Percentiles rank a stretch among this genome's conserved stretches.
Evolutionary conservation across 2,797 vertebrate genomes (phyloP).

Genomic region (Benthosema pterotum): DNA sequence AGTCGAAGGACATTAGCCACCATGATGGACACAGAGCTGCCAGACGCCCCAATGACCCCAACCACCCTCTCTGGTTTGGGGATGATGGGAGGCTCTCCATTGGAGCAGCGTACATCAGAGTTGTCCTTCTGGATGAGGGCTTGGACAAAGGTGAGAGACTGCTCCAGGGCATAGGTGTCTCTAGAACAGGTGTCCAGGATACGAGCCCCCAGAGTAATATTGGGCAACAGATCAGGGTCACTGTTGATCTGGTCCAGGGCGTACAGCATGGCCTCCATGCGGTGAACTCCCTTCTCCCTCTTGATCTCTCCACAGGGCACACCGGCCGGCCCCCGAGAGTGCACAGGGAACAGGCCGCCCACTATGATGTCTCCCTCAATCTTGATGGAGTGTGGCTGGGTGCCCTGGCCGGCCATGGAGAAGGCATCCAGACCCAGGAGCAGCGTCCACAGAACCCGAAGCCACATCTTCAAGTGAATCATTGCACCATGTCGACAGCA

Average conservation of each 20-base stretch:
- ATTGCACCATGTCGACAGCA: conserved; percentile 32
- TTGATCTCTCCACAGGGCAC: conserved; percentile 88
- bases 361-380: conserved; percentile 90
- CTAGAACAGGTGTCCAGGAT: conserved; percentile 92
- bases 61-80: conserved; percentile 87
- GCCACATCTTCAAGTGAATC: conserved; percentile 32
- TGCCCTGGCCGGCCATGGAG: conserved; percentile 65
- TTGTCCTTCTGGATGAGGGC: conserved; percentile 88
- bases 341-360: conserved; percentile 90
- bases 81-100: conserved; percentile 84
- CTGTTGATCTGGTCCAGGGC: conserved; percentile 92
- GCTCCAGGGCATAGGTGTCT: conserved; percentile 92
- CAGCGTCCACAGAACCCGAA: conserved; percentile 62
- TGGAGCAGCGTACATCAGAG: conserved; percentile 85
- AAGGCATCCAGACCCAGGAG: conserved; percentile 46
- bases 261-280: conserved; percentile 94
- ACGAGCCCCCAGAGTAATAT: conserved; percentile 89
- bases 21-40: conserved; percentile 96
- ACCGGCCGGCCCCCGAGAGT: conserved; percentile 86
- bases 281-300: conserved; percentile 92
- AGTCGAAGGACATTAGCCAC: conserved; percentile 92
- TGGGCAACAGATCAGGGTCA: conserved; percentile 88
- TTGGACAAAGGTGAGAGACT: conserved; percentile 89
- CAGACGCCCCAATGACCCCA: conserved; percentile 91
- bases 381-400: conserved; percentile 86